Evolutionary conservation across 2,113 vertebrate species (phyloP), one percentile per base, ranked within the genome.

Genomic region (Tichodroma muraria): DNA sequence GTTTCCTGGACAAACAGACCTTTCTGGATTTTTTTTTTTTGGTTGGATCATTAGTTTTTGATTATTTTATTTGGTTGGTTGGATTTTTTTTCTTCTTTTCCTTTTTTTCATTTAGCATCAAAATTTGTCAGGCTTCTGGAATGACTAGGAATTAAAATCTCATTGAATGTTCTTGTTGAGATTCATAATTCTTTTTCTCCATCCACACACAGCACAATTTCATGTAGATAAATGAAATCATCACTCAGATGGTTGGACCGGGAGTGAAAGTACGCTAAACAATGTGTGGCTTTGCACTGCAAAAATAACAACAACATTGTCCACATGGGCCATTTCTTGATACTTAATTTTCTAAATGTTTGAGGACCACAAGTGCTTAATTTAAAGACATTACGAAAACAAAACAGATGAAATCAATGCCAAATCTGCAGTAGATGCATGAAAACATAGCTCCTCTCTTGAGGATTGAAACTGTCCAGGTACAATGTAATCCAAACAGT

Each of bases 1-100:
- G 8, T 24, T 65, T 75, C 22, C 31, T 52, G 53, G 31, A 83
- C 76, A 49, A 23, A 2, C 9, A 54, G 8, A 10, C 37, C 19
- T 11, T 70, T 40, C 6, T 22, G 11, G 8, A 23, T 15, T 11
- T 8, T 17, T 11, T 27, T 33, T 25, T 66, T 35, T 54, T 27
- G 2, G 7, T 49, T 30, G 8, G 6, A 25, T 42, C 4, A 2
- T 25, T 49, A 20, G 0, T 1, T 23, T 57, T 66, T 25, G 3
- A 5, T 49, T 31, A 14, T 25, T 42, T 71, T 49, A 15, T 65
- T 72, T 65, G 6, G 1, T 80, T 37, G 9, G 3, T 31, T 56
- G 22, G 4, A 5, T 10, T 23, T 59, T 44, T 73, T 80, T 37
- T 2, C 5, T 33, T 13, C 3, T 44, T 57, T 42, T 22, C 25